These are phyloP conservation scores for Channa maculata DNA, from an alignment of 2,113 vertebrate species.

Conservation along the genomic window DNA sequence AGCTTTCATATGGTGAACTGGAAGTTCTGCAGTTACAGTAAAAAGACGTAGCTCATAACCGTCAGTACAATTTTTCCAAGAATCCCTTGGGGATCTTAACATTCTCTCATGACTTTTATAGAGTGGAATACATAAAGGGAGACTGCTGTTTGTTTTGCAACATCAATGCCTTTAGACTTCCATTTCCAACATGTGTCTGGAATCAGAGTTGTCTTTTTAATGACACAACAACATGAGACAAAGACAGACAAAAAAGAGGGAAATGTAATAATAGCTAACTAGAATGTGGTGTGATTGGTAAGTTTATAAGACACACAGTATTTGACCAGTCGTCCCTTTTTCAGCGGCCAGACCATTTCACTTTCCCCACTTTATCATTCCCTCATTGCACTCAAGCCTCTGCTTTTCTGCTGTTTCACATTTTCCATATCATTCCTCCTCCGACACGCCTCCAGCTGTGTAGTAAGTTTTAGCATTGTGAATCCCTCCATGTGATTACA, in stretches of 20 bases:
- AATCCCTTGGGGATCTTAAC: slow-evolving; percentile 1
- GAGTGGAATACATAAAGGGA: slow-evolving; percentile 1
- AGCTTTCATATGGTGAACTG: slow-evolving; percentile 5
- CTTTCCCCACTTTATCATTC: neutral
- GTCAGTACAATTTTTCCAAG: slow-evolving; percentile 3
- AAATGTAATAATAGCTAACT: neutral
- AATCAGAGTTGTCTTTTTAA: neutral
- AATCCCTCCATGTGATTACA: neutral
- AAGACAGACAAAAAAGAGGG: too few relatives aligned
- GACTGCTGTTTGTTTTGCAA: slow-evolving; percentile 13
- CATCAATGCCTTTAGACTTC: neutral
- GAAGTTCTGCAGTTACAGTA: neutral
- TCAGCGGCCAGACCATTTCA: slow-evolving; percentile 7
- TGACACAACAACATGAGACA: too few relatives aligned
- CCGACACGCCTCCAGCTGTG: too few relatives aligned
- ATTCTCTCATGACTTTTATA: slow-evolving; percentile 15
- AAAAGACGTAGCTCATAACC: slow-evolving; percentile 19
- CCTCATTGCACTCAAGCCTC: neutral
- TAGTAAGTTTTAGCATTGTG: neutral
- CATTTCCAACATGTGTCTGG: neutral
- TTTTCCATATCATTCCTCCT: neutral
- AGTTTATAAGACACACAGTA: slow-evolving; percentile 18
- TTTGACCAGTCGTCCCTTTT: slow-evolving; percentile 23
- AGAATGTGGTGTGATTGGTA: neutral
- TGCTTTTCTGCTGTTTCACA: neutral